Base-by-base conservation (phyloP, 2,113 vertebrate genomes). In the Plotosus lineatus region DNA sequence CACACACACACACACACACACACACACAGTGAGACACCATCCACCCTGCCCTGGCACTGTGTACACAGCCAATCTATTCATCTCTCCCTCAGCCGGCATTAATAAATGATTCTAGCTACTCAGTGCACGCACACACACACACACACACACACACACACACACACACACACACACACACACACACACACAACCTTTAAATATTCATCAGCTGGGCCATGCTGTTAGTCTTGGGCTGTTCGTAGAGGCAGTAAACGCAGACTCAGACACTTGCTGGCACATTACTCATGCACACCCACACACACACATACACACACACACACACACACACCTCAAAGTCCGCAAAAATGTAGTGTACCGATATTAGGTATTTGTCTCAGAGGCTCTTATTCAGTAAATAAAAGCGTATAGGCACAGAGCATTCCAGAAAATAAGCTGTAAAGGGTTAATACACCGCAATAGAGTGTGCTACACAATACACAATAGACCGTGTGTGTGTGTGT, bases 41-140 rank as follows among this genome's bases (percentile, higher is more conserved):
- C 83, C 77, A 75, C 83, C 77, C 78, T 46, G 71, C 77, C 76
- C 73, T 80, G 74, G 74, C 75, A 56, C 74, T 87, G 85, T 85
- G 84, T 80, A 82, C 87, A 83, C 85, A 83, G 86, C 78, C 82
- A 76, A 86, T 87, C 87, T 88, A 87, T 89, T 88, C 86, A 88
- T 88, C 88, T 89, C 82, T 85, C 83, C 81, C 85, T 86, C 86
- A 69, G 79, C 83, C 79, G 75, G 85, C 86, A 89, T 89, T 85
- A 88, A 88, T 86, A 88, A 87, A 89, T 85, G 87, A 86, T 87
- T 79, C 78, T 85, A 78, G 85, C 86, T 73, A 51, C 71, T 36
- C 75, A 28, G 65, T 80, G 73, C 73, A 15, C 75, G 50, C 51
- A 36, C 81, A 58, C 40, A 46, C 77, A 42, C 78, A 46, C 79